These are phyloP conservation scores for Spatulosminthurus flaviceps DNA, from an alignment of 2,888 invertebrate species.

Conservation along the genomic window DNA sequence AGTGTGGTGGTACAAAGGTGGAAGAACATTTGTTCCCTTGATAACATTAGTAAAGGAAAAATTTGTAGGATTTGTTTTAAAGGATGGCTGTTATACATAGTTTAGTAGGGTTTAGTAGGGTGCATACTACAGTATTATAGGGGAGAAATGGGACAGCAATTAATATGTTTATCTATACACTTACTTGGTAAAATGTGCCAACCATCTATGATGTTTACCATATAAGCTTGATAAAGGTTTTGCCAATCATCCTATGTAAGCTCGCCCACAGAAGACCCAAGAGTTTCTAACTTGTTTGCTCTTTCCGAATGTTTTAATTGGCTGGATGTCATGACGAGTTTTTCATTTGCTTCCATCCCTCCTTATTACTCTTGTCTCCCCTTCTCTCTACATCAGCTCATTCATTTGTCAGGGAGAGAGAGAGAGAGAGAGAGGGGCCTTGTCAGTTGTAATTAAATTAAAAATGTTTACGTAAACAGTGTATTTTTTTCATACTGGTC, in stretches of 20 bases:
- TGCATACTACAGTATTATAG: background rate
- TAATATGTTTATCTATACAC: conserved; percentile 5
- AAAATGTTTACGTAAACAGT: background rate
- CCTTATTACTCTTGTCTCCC: too few relatives aligned
- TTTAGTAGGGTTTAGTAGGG: too few relatives aligned
- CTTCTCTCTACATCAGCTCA: background rate
- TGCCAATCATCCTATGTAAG: conserved; percentile 23
- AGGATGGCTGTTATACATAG: background rate
- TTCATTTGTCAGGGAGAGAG: background rate
- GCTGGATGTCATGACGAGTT: conserved; percentile 8
- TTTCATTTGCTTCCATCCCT: background rate
- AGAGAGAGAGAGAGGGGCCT: background rate
- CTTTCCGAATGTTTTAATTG: conserved; percentile 16
- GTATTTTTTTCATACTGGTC: background rate
- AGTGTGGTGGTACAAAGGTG: conserved; percentile 12
- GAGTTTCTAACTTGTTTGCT: conserved; percentile 11
- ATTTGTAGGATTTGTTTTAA: background rate
- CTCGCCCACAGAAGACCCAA: conserved; percentile 12
- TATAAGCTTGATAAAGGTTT: background rate
- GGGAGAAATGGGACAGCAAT: conserved; percentile 12
- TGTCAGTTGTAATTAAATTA: conserved; percentile 2
- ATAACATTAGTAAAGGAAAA: too few relatives aligned
- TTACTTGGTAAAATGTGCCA: background rate
- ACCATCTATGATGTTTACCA: background rate
- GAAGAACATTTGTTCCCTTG: background rate